Evolutionary conservation across 2,888 invertebrate genomes (phyloP), one percentile per base, ranked within the genome.

Genomic region (Eristalis arbustorum): DNA sequence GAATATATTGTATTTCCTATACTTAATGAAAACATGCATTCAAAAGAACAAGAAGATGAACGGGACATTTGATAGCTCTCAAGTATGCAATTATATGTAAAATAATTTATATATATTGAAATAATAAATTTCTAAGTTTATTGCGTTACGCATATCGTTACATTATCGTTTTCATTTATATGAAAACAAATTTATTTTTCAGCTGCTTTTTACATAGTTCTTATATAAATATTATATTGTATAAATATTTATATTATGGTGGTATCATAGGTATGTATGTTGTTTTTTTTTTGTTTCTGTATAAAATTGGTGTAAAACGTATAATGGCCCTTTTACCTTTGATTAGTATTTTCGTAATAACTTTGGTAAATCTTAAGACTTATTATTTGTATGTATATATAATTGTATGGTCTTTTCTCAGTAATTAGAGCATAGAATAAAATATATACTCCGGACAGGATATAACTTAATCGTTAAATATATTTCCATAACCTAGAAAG

Each of bases 121-220:
- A 81, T 69, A 85, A 85, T 85, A 85, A 85, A 85, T 81, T 69
- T 81, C 34, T 82, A 85, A 85, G 82, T 73, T 85, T 82, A 85
- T 82, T 81, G 77, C 85, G 56, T 57, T 80, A 40, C 67, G 80
- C 80, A 84, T 73, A 81, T 10, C 8, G 10, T 81, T 67, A 81
- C 81, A 77, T 56, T 84, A 76, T 63, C 34, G 13, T 59, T 73
- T 72, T 22, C 10, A 63, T n/a, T 28, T 80, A 74, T 73, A 62
- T 72, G 40, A 64, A 67, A 61, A 71, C 37, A 11, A 42, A 68
- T 76, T 72, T 72, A 49, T 64, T 73, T 84, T 81, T 85, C 81
- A 81, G 81, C 82, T 76, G 68, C 59, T 74, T 42, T 78, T 61
- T 42, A 62, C 10, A 74, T 75, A 28, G 68, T 61, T 49, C 49